Base-by-base conservation (phyloP, 92 coral and sea anemone species). In the Micromussa lordhowensis region DNA sequence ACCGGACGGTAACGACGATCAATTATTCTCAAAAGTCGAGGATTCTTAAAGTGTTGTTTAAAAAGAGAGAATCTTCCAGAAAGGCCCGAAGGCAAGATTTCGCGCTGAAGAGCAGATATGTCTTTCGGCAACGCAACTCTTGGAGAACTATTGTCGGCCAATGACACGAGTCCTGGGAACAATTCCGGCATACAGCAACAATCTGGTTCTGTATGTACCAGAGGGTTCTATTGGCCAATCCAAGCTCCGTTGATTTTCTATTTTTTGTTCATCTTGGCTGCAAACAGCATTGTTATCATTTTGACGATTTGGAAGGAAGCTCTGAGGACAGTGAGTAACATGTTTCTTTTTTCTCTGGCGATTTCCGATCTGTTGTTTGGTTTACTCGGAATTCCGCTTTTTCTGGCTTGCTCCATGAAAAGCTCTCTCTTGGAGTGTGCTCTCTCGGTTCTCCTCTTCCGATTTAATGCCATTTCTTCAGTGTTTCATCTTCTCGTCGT, bases 391-490 rank as follows among this genome's bases (percentile, higher is more conserved):
- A 82, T 95, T 57, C 99, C 99, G 12, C 84, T 95, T 57, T 81
- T 88, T 17, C 78, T 95, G 26, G 93, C 86, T 18, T 96, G 99
- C 77, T 76, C 94, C 8, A 78, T 91, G 2, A 85, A 87, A 1
- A 64, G 71, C 10, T 49, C 79, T 16, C 59, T 88, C 15, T 7
- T 38, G 17, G 54, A 85, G 12, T 96, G 99, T 77, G 72, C 81
- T 2, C 55, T 91, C 21, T 86, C 99, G 16, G 51, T 59, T 55
- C 49, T 90, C 5, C 80, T 89, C 64, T 84, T 84, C 75, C 92
- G 95, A 5, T 96, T 96, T 79, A 93, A 95, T 5, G 91, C 95
- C 49, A 91, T 93, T 28, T 96, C 98, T 2, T 83, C 99, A n/a
- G 94, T 96, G 11, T 93, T 95, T 31, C 99, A 96, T 59, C 91